Evolutionary conservation across 2,888 invertebrate genomes (phyloP).

Genomic region (Rotaria macrura): DNA sequence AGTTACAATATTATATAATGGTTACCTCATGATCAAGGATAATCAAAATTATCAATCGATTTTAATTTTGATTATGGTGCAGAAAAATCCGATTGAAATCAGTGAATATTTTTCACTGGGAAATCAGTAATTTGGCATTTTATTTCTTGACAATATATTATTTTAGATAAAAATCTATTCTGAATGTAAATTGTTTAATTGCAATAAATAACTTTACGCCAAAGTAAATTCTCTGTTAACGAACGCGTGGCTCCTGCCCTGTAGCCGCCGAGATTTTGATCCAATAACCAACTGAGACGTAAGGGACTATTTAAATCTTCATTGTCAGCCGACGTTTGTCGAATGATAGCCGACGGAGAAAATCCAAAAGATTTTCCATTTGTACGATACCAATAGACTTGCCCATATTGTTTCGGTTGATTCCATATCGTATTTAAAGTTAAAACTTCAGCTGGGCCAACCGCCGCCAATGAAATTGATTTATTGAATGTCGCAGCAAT

Average conservation of each 20-base stretch:
- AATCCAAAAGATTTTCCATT: background rate
- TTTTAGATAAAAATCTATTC: no score
- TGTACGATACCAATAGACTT: conserved; percentile 5
- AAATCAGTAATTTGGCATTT: no score
- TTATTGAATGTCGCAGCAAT: background rate
- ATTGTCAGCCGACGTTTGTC: background rate
- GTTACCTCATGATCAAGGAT: no score
- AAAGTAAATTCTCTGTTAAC: background rate
- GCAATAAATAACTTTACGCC: conserved; percentile 14
- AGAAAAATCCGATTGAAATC: no score
- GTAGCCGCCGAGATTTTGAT: background rate
- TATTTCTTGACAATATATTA: no score
- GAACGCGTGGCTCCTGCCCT: background rate
- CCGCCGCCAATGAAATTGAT: background rate
- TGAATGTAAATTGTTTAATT: no score
- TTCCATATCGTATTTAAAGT: background rate
- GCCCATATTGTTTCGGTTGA: background rate
- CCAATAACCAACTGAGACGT: background rate
- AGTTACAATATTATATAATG: no score
- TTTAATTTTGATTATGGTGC: no score
- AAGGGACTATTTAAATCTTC: background rate
- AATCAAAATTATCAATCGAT: no score
- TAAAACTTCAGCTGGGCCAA: background rate
- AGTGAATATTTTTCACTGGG: no score
- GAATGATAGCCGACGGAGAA: background rate